Evolutionary conservation across 2,113 vertebrate species (phyloP), one percentile per base, ranked within the genome.

Genomic region (Clinocottus analis): DNA sequence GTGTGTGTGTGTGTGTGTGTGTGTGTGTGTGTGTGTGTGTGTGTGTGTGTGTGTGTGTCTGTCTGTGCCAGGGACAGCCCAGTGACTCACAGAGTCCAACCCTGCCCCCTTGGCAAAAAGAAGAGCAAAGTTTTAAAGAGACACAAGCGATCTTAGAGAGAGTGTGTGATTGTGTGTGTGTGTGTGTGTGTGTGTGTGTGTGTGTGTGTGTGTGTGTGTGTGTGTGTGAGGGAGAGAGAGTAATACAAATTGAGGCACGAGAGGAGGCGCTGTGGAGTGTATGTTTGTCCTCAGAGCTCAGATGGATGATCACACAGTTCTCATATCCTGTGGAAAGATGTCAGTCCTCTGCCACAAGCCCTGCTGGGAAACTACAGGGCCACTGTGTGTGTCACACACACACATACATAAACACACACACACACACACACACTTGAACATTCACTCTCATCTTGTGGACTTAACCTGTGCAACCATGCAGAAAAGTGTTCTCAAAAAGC

Each of bases 31-130:
- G 60, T 77, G 90, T 85, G 80, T n/a, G 62, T 85, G 77, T 85
- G 83, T 88, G 65, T 84, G 80, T 89, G 88, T 91, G 90, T 93
- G 76, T 72, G 51, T 85, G 82, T 85, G 86, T 88, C 72, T 85
- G 83, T 89, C 88, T 92, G 90, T 94, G 93, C 95, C 94, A 37
- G 94, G 91, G 93, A 95, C 94, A 93, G 92, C 92, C 94, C 92
- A 93, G 94, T 94, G 94, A 95, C 92, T 94, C 94, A 94, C 82
- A 59, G 88, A 90, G 87, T 89, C 89, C 89, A 94, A 93, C 91
- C 93, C 90, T 85, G 88, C 93, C 91, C 92, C 88, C 82, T 90
- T 87, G 88, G 90, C 88, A 84, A 82, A 84, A 86, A 89, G 86
- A 85, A 82, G 90, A 91, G 86, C 86, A 86, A 89, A 76, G 85